A percentile compares a stretch with the other conserved stretches of the same genome.
phyloP scores from a whole-genome alignment of 2,797 vertebrate species.

The Anas georgica region DNA sequence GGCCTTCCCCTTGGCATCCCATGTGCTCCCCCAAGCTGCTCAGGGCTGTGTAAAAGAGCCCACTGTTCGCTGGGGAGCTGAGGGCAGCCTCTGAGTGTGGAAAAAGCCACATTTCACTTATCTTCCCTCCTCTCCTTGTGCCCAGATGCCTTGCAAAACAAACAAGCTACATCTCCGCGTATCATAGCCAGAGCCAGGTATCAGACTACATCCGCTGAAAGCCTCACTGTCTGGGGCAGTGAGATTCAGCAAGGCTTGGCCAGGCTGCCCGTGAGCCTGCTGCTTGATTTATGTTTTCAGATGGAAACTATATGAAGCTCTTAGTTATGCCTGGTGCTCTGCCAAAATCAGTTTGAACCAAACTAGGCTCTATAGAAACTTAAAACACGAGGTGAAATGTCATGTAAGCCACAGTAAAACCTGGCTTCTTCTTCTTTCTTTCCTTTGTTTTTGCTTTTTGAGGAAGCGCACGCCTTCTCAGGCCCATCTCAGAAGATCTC shows the following conservation, averaged over 20 bases:
- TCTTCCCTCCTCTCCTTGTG: neutral
- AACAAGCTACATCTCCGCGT: constrained; percentile 58
- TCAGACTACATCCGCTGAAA: constrained; percentile 59
- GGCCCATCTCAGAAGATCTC: too few relatives aligned
- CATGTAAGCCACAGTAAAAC: constrained; percentile 13
- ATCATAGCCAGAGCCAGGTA: constrained; percentile 26
- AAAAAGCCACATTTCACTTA: constrained; percentile 60
- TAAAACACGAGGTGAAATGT: constrained; percentile 55
- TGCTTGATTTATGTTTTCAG: constrained; percentile 69
- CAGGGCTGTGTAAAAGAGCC: constrained; percentile 22
- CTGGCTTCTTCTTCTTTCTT: neutral
- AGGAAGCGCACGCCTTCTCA: too few relatives aligned
- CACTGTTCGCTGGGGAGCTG: neutral
- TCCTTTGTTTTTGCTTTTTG: neutral
- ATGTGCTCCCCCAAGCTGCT: neutral
- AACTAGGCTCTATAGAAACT: constrained; percentile 42
- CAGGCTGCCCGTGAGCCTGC: constrained; percentile 38
- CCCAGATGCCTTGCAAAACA: constrained; percentile 62
- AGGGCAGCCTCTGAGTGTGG: neutral
- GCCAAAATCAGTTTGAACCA: constrained; percentile 56
- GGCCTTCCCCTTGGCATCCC: constrained; percentile 13
- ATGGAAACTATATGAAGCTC: constrained; percentile 67
- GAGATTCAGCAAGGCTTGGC: constrained; percentile 51
- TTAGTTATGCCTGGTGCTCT: constrained; percentile 66
- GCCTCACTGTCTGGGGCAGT: constrained; percentile 55